Base-by-base conservation (phyloP, 2,888 invertebrate species). In the Oligia fasciuncula region DNA sequence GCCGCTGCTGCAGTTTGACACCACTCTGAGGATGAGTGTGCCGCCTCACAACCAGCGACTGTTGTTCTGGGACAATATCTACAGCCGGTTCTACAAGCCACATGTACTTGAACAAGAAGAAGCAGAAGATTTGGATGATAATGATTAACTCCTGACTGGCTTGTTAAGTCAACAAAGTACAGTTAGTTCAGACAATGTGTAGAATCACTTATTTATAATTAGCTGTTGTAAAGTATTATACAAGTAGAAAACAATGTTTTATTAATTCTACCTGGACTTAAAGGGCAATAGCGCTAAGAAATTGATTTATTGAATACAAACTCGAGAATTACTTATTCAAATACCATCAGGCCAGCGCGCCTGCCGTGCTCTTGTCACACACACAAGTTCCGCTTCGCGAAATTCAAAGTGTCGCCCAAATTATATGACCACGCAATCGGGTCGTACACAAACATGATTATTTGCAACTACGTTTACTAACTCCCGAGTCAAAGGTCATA, bases 51-150 rank as follows among this genome's bases (percentile, higher is more conserved):
- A 91, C 69, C 91, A 92, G 35, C 90, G 91, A 4, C 88, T 96
- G 0, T 72, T 88, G 13, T 95, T 96, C 78, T 96, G 96, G 96
- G 95, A 96, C 40, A 91, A 92, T 35, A 93, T 96, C 77, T 96
- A 96, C 74, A 90, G 87, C 4, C 93, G 89, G 66, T 96, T 94
- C 85, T 95, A 95, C 70, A 94, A 88, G 81, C 84, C 85, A 65
- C 91, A 93, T 82, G 71, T 69, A 14, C 76, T 81, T 9, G 73
- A 70, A 68, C 68, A 73, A 46, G 74, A 83, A n/a, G 23, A 74
- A 69, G 62, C 73, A 19, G 86, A 87, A 29, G 66, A 86, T 67
- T 72, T 79, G 9, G 77, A 90, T 77, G 83, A 84, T 72, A 81
- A 83, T 77, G 62, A 83, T 62, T 85, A 75, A 75, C 17, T 67